Evolutionary conservation across 1,140 invertebrate genomes (phyloP).

Genomic region (Delia radicum): DNA sequence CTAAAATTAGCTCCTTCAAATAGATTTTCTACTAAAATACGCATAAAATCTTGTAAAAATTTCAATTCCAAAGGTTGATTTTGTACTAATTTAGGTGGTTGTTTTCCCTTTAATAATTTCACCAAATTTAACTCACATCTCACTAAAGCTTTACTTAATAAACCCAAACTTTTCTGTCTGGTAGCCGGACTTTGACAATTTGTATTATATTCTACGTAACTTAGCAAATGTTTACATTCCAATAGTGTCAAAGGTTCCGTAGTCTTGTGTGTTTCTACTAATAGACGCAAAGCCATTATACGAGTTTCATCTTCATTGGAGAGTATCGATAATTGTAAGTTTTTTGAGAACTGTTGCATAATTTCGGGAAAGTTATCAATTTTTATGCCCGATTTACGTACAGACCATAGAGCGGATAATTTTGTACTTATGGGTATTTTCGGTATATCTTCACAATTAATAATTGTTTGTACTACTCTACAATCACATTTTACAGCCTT

Average conservation of each 20-base stretch:
- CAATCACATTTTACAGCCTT: constrained; percentile 38
- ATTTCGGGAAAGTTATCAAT: constrained; percentile 29
- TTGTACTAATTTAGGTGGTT: not conserved
- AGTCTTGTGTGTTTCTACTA: constrained; percentile 75
- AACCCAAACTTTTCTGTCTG: constrained; percentile 62
- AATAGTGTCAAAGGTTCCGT: constrained; percentile 64
- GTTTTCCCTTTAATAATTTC: constrained; percentile 31
- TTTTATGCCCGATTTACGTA: constrained; percentile 34
- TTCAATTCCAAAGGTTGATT: constrained; percentile 32
- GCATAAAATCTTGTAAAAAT: constrained; percentile 35
- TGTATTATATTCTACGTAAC: constrained; percentile 70
- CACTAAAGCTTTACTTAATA: constrained; percentile 64
- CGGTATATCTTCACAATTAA: not conserved
- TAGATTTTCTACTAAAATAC: constrained; percentile 59
- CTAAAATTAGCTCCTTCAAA: constrained; percentile 71
- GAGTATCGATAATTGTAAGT: constrained; percentile 33
- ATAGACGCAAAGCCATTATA: constrained; percentile 64
- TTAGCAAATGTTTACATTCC: constrained; percentile 70
- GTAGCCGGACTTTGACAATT: constrained; percentile 68
- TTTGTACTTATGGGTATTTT: constrained; percentile 38
- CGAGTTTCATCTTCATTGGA: constrained; percentile 52
- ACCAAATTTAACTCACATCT: constrained; percentile 37
- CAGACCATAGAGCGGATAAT: constrained; percentile 37
- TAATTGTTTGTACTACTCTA: constrained; percentile 26
- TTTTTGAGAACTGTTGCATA: constrained; percentile 20